Evolutionary conservation across 2,797 vertebrate genomes (phyloP).

Genomic region (Coilia nasus): DNA sequence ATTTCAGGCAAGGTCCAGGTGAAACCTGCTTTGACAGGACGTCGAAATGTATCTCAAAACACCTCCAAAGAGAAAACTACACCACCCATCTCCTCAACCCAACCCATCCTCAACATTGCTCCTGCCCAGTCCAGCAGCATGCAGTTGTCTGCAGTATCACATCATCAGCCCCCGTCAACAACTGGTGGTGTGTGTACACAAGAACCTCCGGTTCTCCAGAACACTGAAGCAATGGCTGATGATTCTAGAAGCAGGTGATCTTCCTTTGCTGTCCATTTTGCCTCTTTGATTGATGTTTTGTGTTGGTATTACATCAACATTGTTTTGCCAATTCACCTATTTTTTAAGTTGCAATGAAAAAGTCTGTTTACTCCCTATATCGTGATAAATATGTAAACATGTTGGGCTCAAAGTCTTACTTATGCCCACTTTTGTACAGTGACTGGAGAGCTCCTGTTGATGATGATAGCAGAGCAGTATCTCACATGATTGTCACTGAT

Average conservation of each 20-base stretch:
- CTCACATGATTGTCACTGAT: constrained; percentile 35
- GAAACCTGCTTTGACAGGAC: constrained; percentile 43
- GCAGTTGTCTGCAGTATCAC: neutral
- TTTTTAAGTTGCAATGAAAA: too few species aligned
- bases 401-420: neutral
- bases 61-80: constrained; percentile 22
- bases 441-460: neutral
- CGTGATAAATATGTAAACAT: neutral
- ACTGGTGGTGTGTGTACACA: neutral
- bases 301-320: too few species aligned
- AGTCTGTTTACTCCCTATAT: too few species aligned
- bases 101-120: neutral
- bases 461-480: neutral
- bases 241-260: too few species aligned
- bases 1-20: constrained; percentile 58
- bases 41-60: constrained; percentile 31
- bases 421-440: too few species aligned
- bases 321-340: too few species aligned
- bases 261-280: too few species aligned
- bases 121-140: constrained; percentile 29
- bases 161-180: neutral
- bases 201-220: neutral
- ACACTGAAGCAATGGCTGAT: neutral
- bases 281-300: too few species aligned
- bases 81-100: neutral